These are phyloP conservation scores for Littorina saxatilis DNA, from an alignment of 1,140 invertebrate genomes.

Conservation along the genomic window DNA sequence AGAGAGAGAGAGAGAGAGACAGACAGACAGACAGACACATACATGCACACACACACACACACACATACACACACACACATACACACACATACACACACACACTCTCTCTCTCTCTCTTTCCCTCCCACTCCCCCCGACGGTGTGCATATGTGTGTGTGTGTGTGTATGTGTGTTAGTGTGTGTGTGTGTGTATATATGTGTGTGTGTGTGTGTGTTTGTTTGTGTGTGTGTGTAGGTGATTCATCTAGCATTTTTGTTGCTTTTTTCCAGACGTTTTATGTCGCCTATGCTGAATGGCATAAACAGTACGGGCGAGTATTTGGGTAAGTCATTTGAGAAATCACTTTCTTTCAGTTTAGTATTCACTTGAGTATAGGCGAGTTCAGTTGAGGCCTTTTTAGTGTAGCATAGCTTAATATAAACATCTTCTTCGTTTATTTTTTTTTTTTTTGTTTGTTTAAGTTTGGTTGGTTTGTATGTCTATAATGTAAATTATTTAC, in stretches of 20 bases:
- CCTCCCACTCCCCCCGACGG: not conserved
- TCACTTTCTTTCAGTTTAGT: not conserved
- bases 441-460: too few relatives aligned
- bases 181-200: too few relatives aligned
- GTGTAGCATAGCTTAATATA: too few relatives aligned
- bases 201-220: too few relatives aligned
- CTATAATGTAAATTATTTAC: too few relatives aligned
- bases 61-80: not conserved
- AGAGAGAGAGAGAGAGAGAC: not conserved
- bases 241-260: not conserved
- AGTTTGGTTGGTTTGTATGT: too few relatives aligned
- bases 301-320: slow-evolving; percentile 16
- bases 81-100: not conserved
- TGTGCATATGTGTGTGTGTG: not conserved
- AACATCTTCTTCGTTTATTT: too few relatives aligned
- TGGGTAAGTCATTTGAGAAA: not conserved
- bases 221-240: too few relatives aligned
- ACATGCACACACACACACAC: not conserved
- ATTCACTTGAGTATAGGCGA: not conserved
- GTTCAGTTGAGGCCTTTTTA: not conserved
- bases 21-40: not conserved
- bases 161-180: too few relatives aligned
- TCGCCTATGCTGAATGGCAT: not conserved
- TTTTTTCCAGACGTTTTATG: not conserved
- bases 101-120: not conserved